Percentiles rank a stretch among this genome's conserved stretches.
phyloP scores from a whole-genome alignment of 2,113 vertebrate genomes.

The Morone saxatilis region DNA sequence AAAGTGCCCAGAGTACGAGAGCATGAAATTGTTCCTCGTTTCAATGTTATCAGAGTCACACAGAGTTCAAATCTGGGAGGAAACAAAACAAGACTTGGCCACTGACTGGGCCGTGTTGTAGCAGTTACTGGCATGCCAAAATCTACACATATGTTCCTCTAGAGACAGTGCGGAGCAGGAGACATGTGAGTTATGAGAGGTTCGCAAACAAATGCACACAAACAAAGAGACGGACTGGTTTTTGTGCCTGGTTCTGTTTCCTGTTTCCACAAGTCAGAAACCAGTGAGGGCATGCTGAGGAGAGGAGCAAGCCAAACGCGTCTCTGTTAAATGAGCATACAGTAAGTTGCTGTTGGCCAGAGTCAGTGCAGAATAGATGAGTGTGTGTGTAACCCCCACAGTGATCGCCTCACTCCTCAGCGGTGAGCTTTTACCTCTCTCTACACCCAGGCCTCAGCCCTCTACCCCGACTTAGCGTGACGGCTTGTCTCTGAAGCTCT shows the following conservation, averaged over 20 bases:
- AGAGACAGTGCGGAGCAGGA: slow-evolving; percentile 46
- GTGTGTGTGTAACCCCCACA: slow-evolving; percentile 59
- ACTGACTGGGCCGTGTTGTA: slow-evolving; percentile 51
- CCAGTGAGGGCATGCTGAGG: slow-evolving; percentile 54
- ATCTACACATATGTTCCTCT: slow-evolving; percentile 65
- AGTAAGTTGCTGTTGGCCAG: slow-evolving; percentile 55
- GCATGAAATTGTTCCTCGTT: slow-evolving; percentile 77
- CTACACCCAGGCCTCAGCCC: slow-evolving; percentile 38
- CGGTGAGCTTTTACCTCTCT: slow-evolving; percentile 47
- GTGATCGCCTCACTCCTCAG: slow-evolving; percentile 43
- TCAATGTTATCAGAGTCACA: slow-evolving; percentile 82
- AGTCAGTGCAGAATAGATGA: slow-evolving; percentile 28
- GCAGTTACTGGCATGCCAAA: slow-evolving; percentile 56
- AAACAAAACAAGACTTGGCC: slow-evolving; percentile 69
- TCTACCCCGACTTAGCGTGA: slow-evolving; percentile 51
- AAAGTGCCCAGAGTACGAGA: slow-evolving; percentile 61
- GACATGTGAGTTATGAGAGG: slow-evolving; percentile 38
- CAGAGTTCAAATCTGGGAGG: slow-evolving; percentile 80
- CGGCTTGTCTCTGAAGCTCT: slow-evolving; percentile 30
- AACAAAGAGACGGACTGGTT: slow-evolving; percentile 39
- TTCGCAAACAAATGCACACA: slow-evolving; percentile 57
- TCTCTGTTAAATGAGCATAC: slow-evolving; percentile 58
- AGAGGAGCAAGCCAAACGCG: slow-evolving; percentile 44
- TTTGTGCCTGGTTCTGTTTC: slow-evolving; percentile 55
- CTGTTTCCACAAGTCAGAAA: slow-evolving; percentile 71